Conservation (phyloP, 2,888 invertebrate species). For the Rapana venosa region DNA sequence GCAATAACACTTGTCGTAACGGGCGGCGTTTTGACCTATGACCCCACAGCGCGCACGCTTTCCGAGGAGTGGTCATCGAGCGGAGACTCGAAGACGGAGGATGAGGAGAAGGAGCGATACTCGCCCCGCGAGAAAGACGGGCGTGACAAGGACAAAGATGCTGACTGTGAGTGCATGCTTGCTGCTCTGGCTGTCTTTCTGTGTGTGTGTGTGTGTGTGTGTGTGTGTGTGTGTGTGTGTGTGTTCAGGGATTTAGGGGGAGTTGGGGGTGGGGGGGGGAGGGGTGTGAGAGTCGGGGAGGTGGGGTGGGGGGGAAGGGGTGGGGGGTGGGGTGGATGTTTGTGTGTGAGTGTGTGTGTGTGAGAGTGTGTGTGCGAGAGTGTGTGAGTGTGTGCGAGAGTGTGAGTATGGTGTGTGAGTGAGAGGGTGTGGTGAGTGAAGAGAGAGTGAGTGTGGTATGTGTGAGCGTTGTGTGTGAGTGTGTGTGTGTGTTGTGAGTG, state of each 20-base stretch:
- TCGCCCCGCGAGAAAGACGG: slow-evolving; percentile 76
- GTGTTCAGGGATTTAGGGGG: not conserved
- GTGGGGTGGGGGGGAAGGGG: too few species aligned
- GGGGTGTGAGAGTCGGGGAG: too few species aligned
- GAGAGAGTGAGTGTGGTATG: too few species aligned
- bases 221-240: not conserved
- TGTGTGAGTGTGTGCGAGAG: too few species aligned
- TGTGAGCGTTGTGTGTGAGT: too few species aligned
- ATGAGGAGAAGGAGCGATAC: slow-evolving; percentile 73
- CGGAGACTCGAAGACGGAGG: slow-evolving; percentile 77
- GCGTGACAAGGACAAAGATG: slow-evolving; percentile 94
- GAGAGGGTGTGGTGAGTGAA: not conserved
- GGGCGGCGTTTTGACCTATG: not conserved
- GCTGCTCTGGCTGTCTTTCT: too few species aligned
- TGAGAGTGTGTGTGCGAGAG: too few species aligned
- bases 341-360: too few species aligned
- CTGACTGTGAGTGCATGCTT: slow-evolving; percentile 86
- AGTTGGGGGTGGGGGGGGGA: too few species aligned
- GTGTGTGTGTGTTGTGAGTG: too few species aligned
- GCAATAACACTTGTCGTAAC: too few species aligned
- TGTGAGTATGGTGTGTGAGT: not conserved
- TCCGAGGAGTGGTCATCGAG: slow-evolving; percentile 97
- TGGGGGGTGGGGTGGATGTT: too few species aligned
- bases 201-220: not conserved
- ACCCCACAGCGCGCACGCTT: slow-evolving; percentile 79